Evolutionary conservation across 2,113 vertebrate genomes (phyloP).

Genomic region (Rattus norvegicus): GRCr8 NC_086037.1:42829501-42830000

Average conservation of each 20-base stretch:
- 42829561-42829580: background rate
- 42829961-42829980: slow-evolving; percentile 98
- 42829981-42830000: slow-evolving; percentile 99
- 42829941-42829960: slow-evolving; percentile 98
- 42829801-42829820: slow-evolving; percentile 55
- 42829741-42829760: background rate
- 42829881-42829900: slow-evolving; percentile 72
- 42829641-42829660: background rate
- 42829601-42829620: background rate
- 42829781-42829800: slow-evolving; percentile 44
- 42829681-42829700: background rate
- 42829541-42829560: background rate
- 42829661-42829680: background rate
- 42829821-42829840: slow-evolving; percentile 17
- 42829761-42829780: background rate
- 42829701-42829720: background rate
- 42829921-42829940: slow-evolving; percentile 95
- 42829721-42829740: background rate
- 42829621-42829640: too few relatives aligned
- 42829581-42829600: background rate
- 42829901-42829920: slow-evolving; percentile 80
- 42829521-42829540: background rate
- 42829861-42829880: slow-evolving; percentile 70
- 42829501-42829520: background rate
- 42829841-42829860: slow-evolving; percentile 36